These are phyloP conservation scores for Taphrorychus bicolor DNA, from an alignment of 2,888 invertebrate species.

Conservation along the genomic window DNA sequence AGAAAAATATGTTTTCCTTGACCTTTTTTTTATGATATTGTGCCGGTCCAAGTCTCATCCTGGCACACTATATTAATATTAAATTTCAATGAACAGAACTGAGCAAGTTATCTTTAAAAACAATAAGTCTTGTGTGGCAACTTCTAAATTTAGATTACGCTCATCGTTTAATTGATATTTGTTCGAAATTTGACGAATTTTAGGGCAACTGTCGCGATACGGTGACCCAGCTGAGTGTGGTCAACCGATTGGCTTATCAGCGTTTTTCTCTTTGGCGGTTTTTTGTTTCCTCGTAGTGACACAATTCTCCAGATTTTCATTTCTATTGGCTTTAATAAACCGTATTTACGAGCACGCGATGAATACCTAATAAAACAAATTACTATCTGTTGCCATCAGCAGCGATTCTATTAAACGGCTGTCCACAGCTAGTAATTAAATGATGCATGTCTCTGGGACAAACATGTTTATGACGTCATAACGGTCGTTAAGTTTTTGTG, in stretches of 20 bases:
- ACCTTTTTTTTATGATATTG: no score
- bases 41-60: no score
- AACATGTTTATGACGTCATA: slow-evolving; percentile 43
- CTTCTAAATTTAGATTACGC: slow-evolving; percentile 7
- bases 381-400: slow-evolving; percentile 17
- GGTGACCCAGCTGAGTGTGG: slow-evolving; percentile 43
- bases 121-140: neutral
- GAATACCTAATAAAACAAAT: slow-evolving; percentile 16
- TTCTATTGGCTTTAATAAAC: neutral
- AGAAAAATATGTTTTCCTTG: no score
- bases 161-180: slow-evolving; percentile 36
- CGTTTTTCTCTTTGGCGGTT: slow-evolving; percentile 34
- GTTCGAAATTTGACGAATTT: slow-evolving; percentile 39
- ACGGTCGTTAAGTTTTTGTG: slow-evolving; percentile 21
- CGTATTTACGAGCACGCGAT: neutral
- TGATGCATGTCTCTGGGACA: slow-evolving; percentile 36
- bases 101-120: slow-evolving; percentile 3
- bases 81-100: no score
- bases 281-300: neutral
- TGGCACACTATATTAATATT: no score
- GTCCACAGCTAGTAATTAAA: slow-evolving; percentile 21
- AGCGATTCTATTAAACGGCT: slow-evolving; percentile 36
- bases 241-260: slow-evolving; percentile 45
- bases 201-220: slow-evolving; percentile 43
- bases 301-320: slow-evolving; percentile 17